Conservation (phyloP, 2,113 vertebrate genomes). For the Equus przewalskii region DNA sequence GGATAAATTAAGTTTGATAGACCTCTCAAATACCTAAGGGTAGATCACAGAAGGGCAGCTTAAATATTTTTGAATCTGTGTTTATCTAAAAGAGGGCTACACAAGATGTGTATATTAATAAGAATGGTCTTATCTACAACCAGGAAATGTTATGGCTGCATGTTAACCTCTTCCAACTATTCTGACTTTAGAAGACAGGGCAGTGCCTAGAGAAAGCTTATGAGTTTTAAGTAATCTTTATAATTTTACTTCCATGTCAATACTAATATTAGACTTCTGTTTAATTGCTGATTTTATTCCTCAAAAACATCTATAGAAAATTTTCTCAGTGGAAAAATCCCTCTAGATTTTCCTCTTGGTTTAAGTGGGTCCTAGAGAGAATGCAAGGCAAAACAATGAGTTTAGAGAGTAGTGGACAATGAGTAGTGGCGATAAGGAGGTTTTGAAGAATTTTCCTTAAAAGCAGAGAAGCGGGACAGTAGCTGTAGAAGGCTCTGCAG, state of each 20-base stretch:
- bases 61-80: too few species aligned
- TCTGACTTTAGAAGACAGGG: neutral
- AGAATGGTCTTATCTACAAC: too few species aligned
- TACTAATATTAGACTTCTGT: neutral
- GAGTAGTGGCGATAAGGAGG: neutral
- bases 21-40: too few species aligned
- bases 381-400: neutral
- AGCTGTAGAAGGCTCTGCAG: neutral
- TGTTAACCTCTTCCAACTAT: neutral
- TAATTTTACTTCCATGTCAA: neutral
- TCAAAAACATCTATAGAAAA: too few species aligned
- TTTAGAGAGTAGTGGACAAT: neutral
- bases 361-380: neutral
- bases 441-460: neutral
- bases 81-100: too few species aligned
- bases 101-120: too few species aligned
- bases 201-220: neutral
- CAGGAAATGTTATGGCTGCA: neutral
- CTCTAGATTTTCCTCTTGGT: neutral
- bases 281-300: too few species aligned
- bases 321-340: too few species aligned
- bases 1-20: too few species aligned
- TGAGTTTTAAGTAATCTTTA: neutral
- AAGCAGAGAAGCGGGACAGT: neutral
- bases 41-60: too few species aligned